These are phyloP conservation scores for Pyrgus malvae DNA, from an alignment of 2,888 invertebrate genomes.

Conservation along the genomic window DNA sequence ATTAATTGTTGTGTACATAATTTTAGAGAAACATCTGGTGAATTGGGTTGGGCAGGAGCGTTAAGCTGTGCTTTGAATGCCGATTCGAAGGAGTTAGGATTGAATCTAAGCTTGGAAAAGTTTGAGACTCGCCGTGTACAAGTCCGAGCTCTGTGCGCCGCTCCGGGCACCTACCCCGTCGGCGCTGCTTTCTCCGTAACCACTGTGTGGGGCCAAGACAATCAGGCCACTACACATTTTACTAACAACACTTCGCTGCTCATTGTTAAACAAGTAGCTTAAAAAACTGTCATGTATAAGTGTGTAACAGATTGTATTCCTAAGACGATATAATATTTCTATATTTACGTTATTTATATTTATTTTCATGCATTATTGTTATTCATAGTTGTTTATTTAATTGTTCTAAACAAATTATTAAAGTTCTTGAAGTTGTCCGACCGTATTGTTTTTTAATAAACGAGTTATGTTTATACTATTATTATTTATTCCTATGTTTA, in stretches of 20 bases:
- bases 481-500: no score
- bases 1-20: background rate
- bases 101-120: constrained; percentile 68
- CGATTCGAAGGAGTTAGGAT: constrained; percentile 61
- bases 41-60: constrained; percentile 73
- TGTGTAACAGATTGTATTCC: no score
- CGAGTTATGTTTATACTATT: no score
- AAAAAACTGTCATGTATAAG: background rate
- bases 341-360: no score
- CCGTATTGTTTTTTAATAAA: no score
- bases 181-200: constrained; percentile 81
- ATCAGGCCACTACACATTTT: constrained; percentile 45
- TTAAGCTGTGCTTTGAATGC: constrained; percentile 62
- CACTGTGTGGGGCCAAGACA: constrained; percentile 40
- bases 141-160: constrained; percentile 83
- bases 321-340: no score
- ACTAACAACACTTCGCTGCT: constrained; percentile 64
- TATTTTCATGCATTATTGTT: no score
- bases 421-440: no score
- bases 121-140: constrained; percentile 77
- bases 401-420: no score
- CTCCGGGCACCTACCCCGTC: constrained; percentile 86
- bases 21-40: constrained; percentile 58
- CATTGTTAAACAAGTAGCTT: constrained; percentile 55
- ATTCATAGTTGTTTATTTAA: no score